Evolutionary conservation across 2,797 vertebrate genomes (phyloP).

Genomic region (Syncerus caffer): DNA sequence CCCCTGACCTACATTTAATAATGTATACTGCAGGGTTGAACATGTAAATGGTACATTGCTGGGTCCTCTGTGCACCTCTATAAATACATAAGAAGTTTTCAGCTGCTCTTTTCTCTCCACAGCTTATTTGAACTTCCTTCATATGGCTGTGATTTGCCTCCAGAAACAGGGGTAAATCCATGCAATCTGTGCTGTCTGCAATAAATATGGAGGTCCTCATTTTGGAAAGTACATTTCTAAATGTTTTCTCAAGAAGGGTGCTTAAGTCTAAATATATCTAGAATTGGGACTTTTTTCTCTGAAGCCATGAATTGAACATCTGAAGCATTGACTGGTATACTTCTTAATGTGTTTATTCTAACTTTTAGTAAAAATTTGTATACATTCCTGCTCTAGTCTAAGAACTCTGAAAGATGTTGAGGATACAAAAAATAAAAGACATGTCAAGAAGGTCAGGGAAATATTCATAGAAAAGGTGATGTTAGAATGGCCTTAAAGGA

Average conservation of each 20-base stretch:
- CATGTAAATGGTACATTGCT: no score
- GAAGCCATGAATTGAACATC: neutral
- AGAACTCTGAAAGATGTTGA: neutral
- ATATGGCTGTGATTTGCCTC: neutral
- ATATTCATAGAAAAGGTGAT: neutral
- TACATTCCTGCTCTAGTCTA: neutral
- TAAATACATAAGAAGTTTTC: neutral
- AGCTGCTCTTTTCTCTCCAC: neutral
- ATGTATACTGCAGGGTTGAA: neutral
- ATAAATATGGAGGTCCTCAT: neutral
- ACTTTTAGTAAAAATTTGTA: neutral
- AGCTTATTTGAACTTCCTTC: neutral
- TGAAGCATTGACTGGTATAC: neutral
- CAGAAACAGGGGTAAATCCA: neutral
- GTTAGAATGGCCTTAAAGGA: neutral
- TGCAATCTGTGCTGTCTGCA: neutral
- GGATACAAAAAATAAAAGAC: neutral
- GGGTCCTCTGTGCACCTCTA: neutral
- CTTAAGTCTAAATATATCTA: neutral
- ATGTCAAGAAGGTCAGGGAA: neutral
- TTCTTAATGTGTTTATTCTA: neutral
- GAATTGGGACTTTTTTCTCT: neutral
- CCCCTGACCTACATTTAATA: neutral
- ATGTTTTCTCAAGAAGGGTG: neutral
- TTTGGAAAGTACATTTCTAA: neutral